A percentile compares a stretch with the other conserved stretches of the same genome.
Evolutionary conservation across 2,797 vertebrate genomes (phyloP).

Genomic region (Odontamblyopus lacepedii): DNA sequence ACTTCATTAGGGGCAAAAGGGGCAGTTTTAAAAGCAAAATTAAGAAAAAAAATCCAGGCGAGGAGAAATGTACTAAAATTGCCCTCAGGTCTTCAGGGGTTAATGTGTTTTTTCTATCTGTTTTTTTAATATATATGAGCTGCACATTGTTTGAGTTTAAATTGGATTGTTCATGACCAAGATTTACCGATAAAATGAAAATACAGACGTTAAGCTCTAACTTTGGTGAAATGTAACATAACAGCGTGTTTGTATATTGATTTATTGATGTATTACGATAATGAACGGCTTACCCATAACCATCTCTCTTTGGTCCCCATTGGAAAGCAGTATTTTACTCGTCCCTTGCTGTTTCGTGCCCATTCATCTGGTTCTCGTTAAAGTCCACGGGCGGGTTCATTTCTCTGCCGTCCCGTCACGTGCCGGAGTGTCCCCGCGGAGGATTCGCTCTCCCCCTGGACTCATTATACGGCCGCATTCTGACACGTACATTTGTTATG

Average conservation of each 20-base stretch:
- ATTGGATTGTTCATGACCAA: neutral
- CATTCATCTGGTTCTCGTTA: conserved; percentile 24
- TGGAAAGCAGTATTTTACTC: neutral
- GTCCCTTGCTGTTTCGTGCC: neutral
- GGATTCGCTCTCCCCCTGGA: neutral
- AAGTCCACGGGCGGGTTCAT: neutral
- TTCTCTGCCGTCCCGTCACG: neutral
- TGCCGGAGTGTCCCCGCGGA: neutral
- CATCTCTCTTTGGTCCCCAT: neutral
- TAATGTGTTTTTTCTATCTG: too few relatives aligned
- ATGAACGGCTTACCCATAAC: too few relatives aligned
- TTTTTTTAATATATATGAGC: too few relatives aligned
- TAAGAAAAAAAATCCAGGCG: too few relatives aligned
- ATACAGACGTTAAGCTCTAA: neutral
- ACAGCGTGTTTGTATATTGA: too few relatives aligned
- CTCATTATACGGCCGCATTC: neutral
- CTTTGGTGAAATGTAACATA: neutral
- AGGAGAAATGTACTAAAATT: too few relatives aligned
- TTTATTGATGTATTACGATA: too few relatives aligned
- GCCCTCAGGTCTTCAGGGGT: too few relatives aligned
- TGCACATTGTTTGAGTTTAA: neutral
- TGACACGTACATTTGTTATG: conserved; percentile 7
- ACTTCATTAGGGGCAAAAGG: too few relatives aligned
- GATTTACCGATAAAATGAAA: neutral
- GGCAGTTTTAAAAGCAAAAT: too few relatives aligned